Conservation (phyloP, 2,113 vertebrate genomes). For the Lutjanus erythropterus region DNA sequence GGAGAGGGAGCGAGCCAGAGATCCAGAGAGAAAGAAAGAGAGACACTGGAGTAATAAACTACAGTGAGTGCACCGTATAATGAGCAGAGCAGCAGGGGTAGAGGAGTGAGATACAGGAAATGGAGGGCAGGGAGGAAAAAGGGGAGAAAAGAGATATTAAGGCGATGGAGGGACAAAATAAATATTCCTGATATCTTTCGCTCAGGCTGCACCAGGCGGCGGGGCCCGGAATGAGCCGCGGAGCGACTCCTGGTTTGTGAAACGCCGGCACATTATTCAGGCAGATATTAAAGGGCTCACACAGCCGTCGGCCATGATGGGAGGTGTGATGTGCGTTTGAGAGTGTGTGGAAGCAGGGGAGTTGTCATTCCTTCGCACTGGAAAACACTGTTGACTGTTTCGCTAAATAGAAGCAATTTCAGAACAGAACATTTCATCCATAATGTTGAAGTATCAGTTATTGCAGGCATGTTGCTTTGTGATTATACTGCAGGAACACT, state of each 20-base stretch:
- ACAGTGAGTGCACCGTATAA: slow-evolving; percentile 45
- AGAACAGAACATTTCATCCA: not conserved
- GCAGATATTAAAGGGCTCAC: slow-evolving; percentile 59
- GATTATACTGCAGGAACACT: not conserved
- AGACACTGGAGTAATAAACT: slow-evolving; percentile 39
- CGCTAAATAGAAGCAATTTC: slow-evolving; percentile 18
- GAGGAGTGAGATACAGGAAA: slow-evolving; percentile 37
- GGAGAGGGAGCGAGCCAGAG: not conserved
- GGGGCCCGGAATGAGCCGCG: slow-evolving; percentile 22
- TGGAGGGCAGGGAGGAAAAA: slow-evolving; percentile 4
- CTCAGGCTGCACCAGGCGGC: not conserved
- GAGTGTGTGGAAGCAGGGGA: not conserved
- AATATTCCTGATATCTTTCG: slow-evolving; percentile 39
- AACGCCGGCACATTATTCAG: slow-evolving; percentile 65
- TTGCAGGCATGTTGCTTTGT: not conserved
- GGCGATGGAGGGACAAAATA: not conserved
- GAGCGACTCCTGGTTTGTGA: slow-evolving; percentile 30
- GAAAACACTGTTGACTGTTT: not conserved
- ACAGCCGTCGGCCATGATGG: slow-evolving; percentile 42
- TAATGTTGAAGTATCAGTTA: not conserved
- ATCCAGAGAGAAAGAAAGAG: slow-evolving; percentile 40
- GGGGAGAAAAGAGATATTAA: slow-evolving; percentile 45
- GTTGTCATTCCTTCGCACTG: not conserved
- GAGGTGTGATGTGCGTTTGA: slow-evolving; percentile 16
- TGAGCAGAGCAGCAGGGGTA: slow-evolving; percentile 38